These are phyloP conservation scores for Sigmodon hispidus DNA, from an alignment of 2,113 vertebrate species.

Conservation along the genomic window DNA sequence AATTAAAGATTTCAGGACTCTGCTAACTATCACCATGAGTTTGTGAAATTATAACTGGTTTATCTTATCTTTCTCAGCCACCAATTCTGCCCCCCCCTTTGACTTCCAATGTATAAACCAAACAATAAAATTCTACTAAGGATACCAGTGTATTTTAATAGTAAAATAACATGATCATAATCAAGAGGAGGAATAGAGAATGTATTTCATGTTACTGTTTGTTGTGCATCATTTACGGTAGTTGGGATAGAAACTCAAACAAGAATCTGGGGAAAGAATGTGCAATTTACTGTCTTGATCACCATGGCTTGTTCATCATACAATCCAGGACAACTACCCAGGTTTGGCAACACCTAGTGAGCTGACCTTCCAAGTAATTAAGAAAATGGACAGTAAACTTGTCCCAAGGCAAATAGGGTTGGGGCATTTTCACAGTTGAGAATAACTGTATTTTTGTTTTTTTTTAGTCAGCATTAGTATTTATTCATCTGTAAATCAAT, in stretches of 20 bases:
- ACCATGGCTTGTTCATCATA: background rate
- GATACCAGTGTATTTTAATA: background rate
- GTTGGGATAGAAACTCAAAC: background rate
- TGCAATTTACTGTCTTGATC: background rate
- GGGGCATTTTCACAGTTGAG: background rate
- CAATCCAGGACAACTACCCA: background rate
- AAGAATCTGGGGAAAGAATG: background rate
- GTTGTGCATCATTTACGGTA: too few species aligned
- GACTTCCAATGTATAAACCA: background rate
- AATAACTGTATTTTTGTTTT: too few species aligned
- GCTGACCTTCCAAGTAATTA: background rate
- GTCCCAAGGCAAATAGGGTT: too few species aligned
- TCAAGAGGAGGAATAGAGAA: background rate
- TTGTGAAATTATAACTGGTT: background rate
- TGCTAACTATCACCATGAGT: background rate
- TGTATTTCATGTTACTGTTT: background rate
- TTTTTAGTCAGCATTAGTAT: too few species aligned
- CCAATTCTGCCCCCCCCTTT: background rate
- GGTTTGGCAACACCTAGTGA: rapidly evolving
- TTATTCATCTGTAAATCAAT: too few species aligned
- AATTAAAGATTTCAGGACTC: background rate
- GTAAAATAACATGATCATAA: background rate
- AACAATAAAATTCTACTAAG: background rate
- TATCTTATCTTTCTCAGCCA: background rate
- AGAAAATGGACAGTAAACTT: background rate